A percentile compares a stretch with the other conserved stretches of the same genome.
These are phyloP conservation scores for Hyles vespertilio DNA, from an alignment of 1,140 invertebrate genomes.

Conservation along the genomic window DNA sequence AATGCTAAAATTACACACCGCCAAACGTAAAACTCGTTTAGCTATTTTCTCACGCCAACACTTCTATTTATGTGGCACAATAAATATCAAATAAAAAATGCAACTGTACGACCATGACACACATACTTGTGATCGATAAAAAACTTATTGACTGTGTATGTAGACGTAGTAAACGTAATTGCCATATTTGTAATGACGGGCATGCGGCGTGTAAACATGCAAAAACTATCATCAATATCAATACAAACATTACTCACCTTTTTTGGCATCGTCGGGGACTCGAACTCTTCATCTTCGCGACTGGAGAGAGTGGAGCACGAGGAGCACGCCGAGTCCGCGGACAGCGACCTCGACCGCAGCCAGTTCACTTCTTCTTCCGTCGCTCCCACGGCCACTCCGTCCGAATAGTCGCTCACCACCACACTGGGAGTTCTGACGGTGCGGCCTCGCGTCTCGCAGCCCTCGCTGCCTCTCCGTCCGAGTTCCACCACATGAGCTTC, in stretches of 20 bases:
- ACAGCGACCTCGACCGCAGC: constrained; percentile 75
- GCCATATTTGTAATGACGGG: no score
- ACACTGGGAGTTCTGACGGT: constrained; percentile 87
- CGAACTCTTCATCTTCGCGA: constrained; percentile 79
- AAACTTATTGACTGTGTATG: constrained; percentile 5
- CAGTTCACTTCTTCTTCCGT: constrained; percentile 82
- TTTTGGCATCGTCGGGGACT: constrained; percentile 60
- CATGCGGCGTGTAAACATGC: not conserved
- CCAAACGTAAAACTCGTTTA: not conserved
- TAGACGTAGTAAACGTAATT: not conserved
- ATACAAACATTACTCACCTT: constrained; percentile 41
- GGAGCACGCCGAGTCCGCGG: constrained; percentile 79
- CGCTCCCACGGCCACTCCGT: constrained; percentile 80
- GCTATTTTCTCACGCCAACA: constrained; percentile 7
- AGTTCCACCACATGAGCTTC: constrained; percentile 68
- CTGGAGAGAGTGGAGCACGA: constrained; percentile 83
- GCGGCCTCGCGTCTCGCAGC: constrained; percentile 67
- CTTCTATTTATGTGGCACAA: constrained; percentile 2
- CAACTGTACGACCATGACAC: constrained; percentile 7
- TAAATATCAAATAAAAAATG: constrained; percentile 9
- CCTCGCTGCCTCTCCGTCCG: constrained; percentile 61
- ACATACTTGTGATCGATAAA: constrained; percentile 5
- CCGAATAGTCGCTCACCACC: constrained; percentile 89
- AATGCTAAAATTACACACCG: no score
- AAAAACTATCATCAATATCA: constrained; percentile 8